Percentiles rank a stretch among this genome's conserved stretches.
Evolutionary conservation across 1,140 invertebrate genomes (phyloP).

Genomic region (Microplitis mediator): DNA sequence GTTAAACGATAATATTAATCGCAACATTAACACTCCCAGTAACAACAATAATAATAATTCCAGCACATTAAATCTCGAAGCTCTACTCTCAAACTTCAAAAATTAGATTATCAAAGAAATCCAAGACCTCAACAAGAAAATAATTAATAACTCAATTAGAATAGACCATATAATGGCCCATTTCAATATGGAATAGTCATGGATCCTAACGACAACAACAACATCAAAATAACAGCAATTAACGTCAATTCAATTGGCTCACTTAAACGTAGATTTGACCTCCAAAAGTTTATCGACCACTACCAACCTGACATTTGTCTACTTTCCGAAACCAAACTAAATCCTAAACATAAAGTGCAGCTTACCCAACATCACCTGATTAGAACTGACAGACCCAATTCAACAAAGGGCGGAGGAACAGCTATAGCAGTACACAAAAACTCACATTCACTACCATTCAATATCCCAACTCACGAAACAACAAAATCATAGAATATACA

Average conservation of each 20-base stretch:
- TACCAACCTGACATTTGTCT: background rate
- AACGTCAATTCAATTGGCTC: slow-evolving; percentile 26
- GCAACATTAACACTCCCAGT: too few species aligned
- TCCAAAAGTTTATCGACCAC: background rate
- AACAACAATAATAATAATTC: too few species aligned
- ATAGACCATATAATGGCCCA: background rate
- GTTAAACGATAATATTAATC: too few species aligned
- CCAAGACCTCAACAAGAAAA: too few species aligned
- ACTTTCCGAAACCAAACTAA: slow-evolving; percentile 26
- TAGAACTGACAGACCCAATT: slow-evolving; percentile 22
- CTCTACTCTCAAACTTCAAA: too few species aligned
- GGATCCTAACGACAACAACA: background rate
- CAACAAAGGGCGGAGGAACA: slow-evolving; percentile 18
- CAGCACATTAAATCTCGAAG: too few species aligned
- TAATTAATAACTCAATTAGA: background rate
- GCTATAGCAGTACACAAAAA: slow-evolving; percentile 19
- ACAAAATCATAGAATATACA: background rate
- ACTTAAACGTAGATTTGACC: background rate
- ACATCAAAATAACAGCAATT: slow-evolving; percentile 19
- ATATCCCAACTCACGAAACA: background rate
- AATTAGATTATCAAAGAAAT: too few species aligned
- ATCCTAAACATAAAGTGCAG: slow-evolving; percentile 3
- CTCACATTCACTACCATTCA: background rate
- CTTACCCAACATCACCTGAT: slow-evolving; percentile 3
- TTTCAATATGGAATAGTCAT: too few species aligned